Evolutionary conservation across 2,888 invertebrate species (phyloP).

Genomic region (Nudaria mundana): DNA sequence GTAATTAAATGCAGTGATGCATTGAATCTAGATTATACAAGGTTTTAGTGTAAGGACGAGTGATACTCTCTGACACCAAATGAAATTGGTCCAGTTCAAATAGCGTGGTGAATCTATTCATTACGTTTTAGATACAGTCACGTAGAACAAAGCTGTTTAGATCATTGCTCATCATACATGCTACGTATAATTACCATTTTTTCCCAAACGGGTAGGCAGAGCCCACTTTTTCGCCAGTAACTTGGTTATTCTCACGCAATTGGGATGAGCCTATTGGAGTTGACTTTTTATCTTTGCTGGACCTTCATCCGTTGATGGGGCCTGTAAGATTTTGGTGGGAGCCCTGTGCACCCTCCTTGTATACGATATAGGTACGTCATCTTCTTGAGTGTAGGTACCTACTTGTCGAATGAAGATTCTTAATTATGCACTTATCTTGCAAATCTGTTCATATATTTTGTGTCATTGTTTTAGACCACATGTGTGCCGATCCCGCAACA

Average conservation of each 20-base stretch:
- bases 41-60: conserved; percentile 45
- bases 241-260: too few relatives aligned
- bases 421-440: too few relatives aligned
- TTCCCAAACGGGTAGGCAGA: too few relatives aligned
- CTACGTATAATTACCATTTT: conserved; percentile 16
- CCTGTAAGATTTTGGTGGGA: too few relatives aligned
- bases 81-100: conserved; percentile 49
- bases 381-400: too few relatives aligned
- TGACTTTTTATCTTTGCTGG: too few relatives aligned
- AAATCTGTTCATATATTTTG: conserved; percentile 34
- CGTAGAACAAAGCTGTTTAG: conserved; percentile 37
- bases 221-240: too few relatives aligned
- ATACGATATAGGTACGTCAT: too few relatives aligned
- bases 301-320: too few relatives aligned
- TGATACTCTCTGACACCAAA: conserved; percentile 49
- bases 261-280: too few relatives aligned
- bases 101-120: conserved; percentile 48
- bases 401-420: too few relatives aligned
- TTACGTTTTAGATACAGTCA: conserved; percentile 37
- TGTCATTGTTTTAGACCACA: conserved; percentile 86
- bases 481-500: conserved; percentile 87
- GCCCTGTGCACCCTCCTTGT: too few relatives aligned
- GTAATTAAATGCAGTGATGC: conserved; percentile 37
- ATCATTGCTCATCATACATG: conserved; percentile 27
- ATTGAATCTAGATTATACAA: conserved; percentile 40